Evolutionary conservation across 2,888 invertebrate genomes (phyloP), one percentile per base, ranked within the genome.

Genomic region (Cryptosula pallasiana): DNA sequence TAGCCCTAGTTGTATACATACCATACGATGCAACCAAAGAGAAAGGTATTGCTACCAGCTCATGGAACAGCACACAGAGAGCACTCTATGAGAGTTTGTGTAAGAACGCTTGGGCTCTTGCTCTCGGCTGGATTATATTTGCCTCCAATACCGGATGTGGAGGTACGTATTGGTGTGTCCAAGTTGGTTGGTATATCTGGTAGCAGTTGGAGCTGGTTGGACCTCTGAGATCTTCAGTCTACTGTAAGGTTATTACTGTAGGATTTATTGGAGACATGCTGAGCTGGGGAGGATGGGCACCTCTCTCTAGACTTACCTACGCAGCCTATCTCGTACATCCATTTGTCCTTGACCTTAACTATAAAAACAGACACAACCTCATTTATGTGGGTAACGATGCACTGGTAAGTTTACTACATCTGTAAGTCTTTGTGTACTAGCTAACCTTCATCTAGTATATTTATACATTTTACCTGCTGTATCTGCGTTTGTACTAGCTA

Each of bases 51-150:
- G 9, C 2, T 5, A 27, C 23, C 3, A 70, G 23, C 25, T 25
- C 70, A 25, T 70, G 70, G 36, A 32, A 54, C 25, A 54, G 3
- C 1, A 32, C 23, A 5, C 36, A 70, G 23, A 70, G 70, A 16
- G 9, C 70, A 1, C 5, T 32, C 3, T 70, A 23, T 29, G 70
- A 70, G 25, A 70, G 27, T 20, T 23, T 70, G 23, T 35, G 25
- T 29, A 70, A 54, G 45, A 35, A 5, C 25, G 70, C 70, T 36
- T 73, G 72, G 72, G 72, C 73, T 5, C 34, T 72, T n/a, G 71
- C 69, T 1, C 36, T 73, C 23, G 73, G 72, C 69, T 73, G 73
- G 73, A 25, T 72, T n/a, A 70, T 73, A 13, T 72, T 57, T 55
- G 71, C 73, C 23, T 71, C 63, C 36, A 55, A 72, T 35, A 54